phyloP scores from a whole-genome alignment of 2,113 vertebrate genomes.

The Bagarius yarrelli region DNA sequence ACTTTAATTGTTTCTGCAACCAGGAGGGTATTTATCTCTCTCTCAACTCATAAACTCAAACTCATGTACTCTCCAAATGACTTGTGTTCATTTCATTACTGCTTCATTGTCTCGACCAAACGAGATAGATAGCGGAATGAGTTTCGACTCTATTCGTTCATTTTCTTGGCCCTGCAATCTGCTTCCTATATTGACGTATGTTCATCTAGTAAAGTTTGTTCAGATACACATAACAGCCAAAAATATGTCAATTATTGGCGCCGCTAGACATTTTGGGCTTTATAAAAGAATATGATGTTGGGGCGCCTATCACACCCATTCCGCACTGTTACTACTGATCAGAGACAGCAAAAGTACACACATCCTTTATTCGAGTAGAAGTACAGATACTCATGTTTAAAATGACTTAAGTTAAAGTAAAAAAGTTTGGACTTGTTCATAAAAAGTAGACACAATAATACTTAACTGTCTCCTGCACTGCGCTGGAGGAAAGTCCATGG shows the following conservation, averaged over 20 bases:
- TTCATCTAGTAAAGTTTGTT: not conserved
- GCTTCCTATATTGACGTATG: not conserved
- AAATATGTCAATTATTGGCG: too few species aligned
- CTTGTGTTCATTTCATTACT: slow-evolving; percentile 45
- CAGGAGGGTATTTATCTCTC: slow-evolving; percentile 42
- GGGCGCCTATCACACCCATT: not conserved
- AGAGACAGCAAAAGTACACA: too few species aligned
- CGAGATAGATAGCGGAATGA: not conserved
- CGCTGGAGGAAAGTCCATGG: too few species aligned
- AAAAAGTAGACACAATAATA: too few species aligned
- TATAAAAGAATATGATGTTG: too few species aligned
- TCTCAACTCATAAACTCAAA: slow-evolving; percentile 28
- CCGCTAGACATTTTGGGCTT: too few species aligned
- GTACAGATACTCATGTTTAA: too few species aligned
- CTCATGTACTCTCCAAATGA: slow-evolving; percentile 44
- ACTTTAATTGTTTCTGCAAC: slow-evolving; percentile 56
- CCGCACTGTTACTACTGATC: too few species aligned
- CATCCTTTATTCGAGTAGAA: too few species aligned
- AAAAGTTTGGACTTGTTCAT: too few species aligned
- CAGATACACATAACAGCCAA: not conserved
- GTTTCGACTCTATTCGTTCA: not conserved
- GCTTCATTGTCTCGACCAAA: slow-evolving; percentile 31
- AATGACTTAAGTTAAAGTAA: too few species aligned
- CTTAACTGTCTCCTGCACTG: too few species aligned
- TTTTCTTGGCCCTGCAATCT: not conserved